Evolutionary conservation across 2,888 invertebrate species (phyloP).

Genomic region (Apamea epomidion): DNA sequence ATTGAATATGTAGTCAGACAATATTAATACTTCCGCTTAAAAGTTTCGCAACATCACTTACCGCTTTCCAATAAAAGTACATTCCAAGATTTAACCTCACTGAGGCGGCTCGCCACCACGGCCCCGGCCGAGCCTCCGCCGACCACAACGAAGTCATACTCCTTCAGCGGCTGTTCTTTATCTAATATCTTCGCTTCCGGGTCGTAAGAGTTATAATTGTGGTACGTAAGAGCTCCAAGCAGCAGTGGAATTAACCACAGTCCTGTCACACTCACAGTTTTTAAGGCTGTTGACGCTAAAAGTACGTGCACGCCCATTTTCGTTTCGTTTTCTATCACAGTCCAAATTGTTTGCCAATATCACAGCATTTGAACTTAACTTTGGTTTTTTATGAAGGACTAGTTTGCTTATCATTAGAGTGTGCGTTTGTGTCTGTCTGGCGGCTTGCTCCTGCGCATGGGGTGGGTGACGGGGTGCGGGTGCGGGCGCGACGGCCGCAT

Average conservation of each 20-base stretch:
- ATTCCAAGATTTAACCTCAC: conserved; percentile 94
- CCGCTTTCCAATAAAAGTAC: conserved; percentile 94
- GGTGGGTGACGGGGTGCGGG: conserved; percentile 66
- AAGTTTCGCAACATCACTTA: conserved; percentile 67
- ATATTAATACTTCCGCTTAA: neutral
- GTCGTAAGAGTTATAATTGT: conserved; percentile 95
- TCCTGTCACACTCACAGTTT: conserved; percentile 94
- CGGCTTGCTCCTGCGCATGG: conserved; percentile 84
- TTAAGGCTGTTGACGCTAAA: conserved; percentile 94
- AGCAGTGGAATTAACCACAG: conserved; percentile 96
- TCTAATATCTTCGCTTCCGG: conserved; percentile 95
- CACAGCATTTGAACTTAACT: conserved; percentile 70
- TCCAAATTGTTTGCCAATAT: conserved; percentile 61
- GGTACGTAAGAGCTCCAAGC: conserved; percentile 95
- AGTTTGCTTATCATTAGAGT: conserved; percentile 65
- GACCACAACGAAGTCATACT: conserved; percentile 96
- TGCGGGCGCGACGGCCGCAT: conserved; percentile 78
- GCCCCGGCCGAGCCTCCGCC: conserved; percentile 98
- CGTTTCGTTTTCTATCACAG: conserved; percentile 66
- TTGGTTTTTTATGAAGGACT: conserved; percentile 75
- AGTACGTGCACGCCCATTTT: conserved; percentile 94
- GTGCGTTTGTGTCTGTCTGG: conserved; percentile 80
- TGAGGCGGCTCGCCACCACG: conserved; percentile 95
- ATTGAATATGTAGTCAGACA: neutral
- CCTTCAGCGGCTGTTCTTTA: conserved; percentile 92